These are phyloP conservation scores for Macrophya alboannulata DNA, from an alignment of 2,888 invertebrate genomes.

Conservation along the genomic window DNA sequence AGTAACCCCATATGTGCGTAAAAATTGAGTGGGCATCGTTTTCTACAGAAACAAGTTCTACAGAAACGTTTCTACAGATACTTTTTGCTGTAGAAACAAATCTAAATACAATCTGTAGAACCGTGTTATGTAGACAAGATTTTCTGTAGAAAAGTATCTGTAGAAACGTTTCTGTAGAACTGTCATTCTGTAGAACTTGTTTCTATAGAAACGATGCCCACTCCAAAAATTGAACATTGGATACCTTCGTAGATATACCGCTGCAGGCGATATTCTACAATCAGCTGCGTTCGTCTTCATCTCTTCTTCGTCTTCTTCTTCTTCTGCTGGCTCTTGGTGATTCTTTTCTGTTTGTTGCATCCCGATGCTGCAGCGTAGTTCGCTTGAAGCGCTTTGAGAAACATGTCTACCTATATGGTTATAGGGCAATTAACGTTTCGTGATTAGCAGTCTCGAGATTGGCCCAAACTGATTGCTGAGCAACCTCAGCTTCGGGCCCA, in stretches of 20 bases:
- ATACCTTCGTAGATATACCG: too few species aligned
- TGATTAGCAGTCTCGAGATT: slow-evolving; percentile 55
- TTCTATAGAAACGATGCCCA: too few species aligned
- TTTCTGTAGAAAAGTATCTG: too few species aligned
- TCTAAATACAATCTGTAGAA: too few species aligned
- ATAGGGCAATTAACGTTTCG: slow-evolving; percentile 53
- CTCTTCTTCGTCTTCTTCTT: not conserved
- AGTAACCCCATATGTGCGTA: not conserved
- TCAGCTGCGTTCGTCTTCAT: not conserved
- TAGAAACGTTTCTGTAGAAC: too few species aligned
- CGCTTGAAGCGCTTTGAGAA: slow-evolving; percentile 27
- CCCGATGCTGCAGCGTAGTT: not conserved
- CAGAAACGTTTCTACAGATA: too few species aligned
- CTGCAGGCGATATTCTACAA: not conserved
- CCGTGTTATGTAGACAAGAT: too few species aligned
- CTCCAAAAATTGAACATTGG: too few species aligned
- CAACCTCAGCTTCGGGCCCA: slow-evolving; percentile 32
- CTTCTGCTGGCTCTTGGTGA: not conserved
- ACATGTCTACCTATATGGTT: slow-evolving; percentile 43
- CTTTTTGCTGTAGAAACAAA: too few species aligned
- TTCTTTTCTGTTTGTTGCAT: slow-evolving; percentile 26
- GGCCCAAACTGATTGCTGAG: slow-evolving; percentile 51
- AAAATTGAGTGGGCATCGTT: too few species aligned
- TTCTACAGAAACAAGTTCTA: too few species aligned
- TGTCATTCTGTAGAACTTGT: too few species aligned